phyloP scores from a whole-genome alignment of 2,113 vertebrate genomes.

The Morone saxatilis region DNA sequence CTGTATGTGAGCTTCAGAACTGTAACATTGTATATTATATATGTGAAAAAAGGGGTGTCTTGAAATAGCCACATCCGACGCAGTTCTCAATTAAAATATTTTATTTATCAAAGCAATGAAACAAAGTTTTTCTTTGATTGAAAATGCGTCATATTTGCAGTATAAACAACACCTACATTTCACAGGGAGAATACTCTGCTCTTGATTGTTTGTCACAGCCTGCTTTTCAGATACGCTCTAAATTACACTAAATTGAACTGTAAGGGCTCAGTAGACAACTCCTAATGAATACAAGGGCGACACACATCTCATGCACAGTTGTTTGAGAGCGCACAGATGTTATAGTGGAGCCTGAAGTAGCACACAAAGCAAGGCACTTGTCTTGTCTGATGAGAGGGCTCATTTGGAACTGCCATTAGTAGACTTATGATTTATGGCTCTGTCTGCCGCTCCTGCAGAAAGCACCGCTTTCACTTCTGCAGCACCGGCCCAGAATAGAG shows the following conservation, averaged over 20 bases:
- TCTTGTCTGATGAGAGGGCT: conserved; percentile 85
- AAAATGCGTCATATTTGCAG: background rate
- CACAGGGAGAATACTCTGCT: background rate
- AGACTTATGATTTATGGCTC: conserved; percentile 80
- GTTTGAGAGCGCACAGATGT: conserved; percentile 80
- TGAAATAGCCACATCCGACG: background rate
- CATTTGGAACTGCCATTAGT: conserved; percentile 83
- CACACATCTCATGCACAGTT: conserved; percentile 61
- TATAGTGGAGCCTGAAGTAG: conserved; percentile 74
- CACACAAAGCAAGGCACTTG: conserved; percentile 83
- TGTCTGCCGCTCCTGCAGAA: conserved; percentile 66
- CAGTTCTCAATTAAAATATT: background rate
- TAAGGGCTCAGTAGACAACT: conserved; percentile 63
- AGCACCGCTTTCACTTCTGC: conserved; percentile 51
- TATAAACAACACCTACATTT: background rate
- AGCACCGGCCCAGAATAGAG: conserved; percentile 32
- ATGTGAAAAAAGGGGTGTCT: too few relatives aligned
- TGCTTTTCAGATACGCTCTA: conserved; percentile 53
- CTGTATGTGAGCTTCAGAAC: background rate
- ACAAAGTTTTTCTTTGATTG: background rate
- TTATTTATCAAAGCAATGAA: background rate
- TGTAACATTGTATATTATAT: background rate
- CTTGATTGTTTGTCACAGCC: conserved; percentile 50
- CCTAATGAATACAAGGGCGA: conserved; percentile 70
- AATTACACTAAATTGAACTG: conserved; percentile 67